Evolutionary conservation across 2,888 invertebrate genomes (phyloP).

Genomic region (Nudaria mundana): DNA sequence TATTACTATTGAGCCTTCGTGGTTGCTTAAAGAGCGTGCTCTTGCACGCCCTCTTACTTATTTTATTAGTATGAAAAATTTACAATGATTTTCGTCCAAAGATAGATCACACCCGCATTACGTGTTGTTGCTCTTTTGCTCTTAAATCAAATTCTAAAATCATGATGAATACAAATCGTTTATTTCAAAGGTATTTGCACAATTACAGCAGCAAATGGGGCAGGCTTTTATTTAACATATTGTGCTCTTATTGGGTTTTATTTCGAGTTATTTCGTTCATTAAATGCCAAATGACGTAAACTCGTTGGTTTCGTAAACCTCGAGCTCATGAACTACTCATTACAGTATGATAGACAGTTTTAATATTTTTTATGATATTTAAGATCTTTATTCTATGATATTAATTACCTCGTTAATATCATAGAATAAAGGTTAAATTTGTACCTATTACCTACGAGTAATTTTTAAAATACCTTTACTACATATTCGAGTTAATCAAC

Average conservation of each 20-base stretch:
- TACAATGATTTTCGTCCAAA: slow-evolving; percentile 32
- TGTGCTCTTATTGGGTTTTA: slow-evolving; percentile 7
- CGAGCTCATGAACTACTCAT: slow-evolving; percentile 8
- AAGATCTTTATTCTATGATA: no score
- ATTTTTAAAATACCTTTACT: no score
- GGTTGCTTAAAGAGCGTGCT: slow-evolving; percentile 16
- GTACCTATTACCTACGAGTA: no score
- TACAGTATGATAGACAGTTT: slow-evolving; percentile 9
- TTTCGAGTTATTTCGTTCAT: slow-evolving; percentile 5
- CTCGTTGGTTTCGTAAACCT: slow-evolving; percentile 1
- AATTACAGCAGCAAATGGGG: slow-evolving; percentile 13
- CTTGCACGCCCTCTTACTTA: slow-evolving; percentile 17
- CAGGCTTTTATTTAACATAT: slow-evolving; percentile 2
- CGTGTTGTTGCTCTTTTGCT: slow-evolving; percentile 26
- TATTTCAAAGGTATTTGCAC: slow-evolving; percentile 8
- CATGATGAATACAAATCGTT: slow-evolving; percentile 22
- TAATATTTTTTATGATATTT: no score
- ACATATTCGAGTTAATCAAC: no score
- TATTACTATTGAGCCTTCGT: slow-evolving; percentile 19
- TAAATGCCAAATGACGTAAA: slow-evolving; percentile 5
- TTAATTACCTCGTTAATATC: no score
- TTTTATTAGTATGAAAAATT: slow-evolving; percentile 46
- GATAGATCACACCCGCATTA: slow-evolving; percentile 40
- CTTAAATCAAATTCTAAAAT: slow-evolving; percentile 24
- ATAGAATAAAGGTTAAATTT: no score